Evolutionary conservation across 2,888 invertebrate genomes (phyloP).

Genomic region (Cremastinae sp.): DNA sequence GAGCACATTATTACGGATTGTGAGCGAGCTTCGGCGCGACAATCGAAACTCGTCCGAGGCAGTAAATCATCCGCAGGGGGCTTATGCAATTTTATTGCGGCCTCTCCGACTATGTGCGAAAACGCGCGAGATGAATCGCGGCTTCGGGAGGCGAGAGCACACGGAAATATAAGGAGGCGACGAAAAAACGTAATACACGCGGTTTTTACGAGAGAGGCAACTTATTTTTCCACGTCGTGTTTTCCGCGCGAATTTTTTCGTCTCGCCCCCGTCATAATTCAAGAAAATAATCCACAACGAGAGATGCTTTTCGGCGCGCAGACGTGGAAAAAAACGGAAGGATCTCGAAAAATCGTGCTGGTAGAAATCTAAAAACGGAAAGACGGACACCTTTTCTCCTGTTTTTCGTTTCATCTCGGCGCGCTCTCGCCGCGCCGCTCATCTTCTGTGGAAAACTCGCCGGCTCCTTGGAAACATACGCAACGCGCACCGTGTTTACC

Average conservation of each 20-base stretch:
- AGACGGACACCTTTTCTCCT: not conserved
- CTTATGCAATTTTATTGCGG: constrained; percentile 73
- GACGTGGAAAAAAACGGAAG: constrained; percentile 18
- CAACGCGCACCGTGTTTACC: constrained; percentile 67
- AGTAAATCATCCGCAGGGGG: constrained; percentile 62
- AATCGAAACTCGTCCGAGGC: constrained; percentile 64
- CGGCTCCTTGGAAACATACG: constrained; percentile 51
- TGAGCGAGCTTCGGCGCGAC: constrained; percentile 62
- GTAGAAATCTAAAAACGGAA: constrained; percentile 1
- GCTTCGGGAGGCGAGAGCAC: constrained; percentile 24
- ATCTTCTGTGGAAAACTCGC: constrained; percentile 34
- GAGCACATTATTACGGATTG: constrained; percentile 72
- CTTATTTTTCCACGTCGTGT: constrained; percentile 40
- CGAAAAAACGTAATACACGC: constrained; percentile 69
- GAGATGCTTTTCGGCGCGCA: not conserved
- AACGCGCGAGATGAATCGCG: constrained; percentile 62
- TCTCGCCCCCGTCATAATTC: constrained; percentile 58
- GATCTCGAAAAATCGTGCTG: constrained; percentile 23
- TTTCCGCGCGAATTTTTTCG: constrained; percentile 64
- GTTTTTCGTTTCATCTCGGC: constrained; percentile 3
- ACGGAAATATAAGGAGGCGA: constrained; percentile 16
- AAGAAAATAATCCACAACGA: too few relatives aligned
- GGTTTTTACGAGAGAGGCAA: constrained; percentile 47
- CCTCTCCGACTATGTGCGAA: constrained; percentile 45
- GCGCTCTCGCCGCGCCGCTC: constrained; percentile 2